Conservation (phyloP, 53 echinoderm and acorn worm genomes). For the Mesocentrotus franciscanus region DNA sequence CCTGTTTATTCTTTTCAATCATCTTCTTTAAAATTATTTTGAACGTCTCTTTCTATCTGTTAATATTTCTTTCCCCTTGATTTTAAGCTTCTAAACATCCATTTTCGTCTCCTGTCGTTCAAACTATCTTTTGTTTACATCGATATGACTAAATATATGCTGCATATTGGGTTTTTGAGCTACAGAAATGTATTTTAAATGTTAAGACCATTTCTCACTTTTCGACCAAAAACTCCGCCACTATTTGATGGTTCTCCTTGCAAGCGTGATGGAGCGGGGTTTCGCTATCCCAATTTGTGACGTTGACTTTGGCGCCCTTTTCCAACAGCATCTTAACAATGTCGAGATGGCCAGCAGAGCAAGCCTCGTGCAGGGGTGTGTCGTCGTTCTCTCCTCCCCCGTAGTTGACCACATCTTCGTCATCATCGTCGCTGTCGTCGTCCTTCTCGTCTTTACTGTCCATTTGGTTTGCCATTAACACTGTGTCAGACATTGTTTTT, state of each 20-base stretch:
- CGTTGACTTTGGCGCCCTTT: constrained; percentile 75
- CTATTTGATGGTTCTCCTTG: constrained; percentile 75
- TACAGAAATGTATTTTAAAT: neutral
- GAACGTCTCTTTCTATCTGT: no score
- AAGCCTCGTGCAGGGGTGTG: constrained; percentile 90
- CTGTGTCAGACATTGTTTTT: neutral
- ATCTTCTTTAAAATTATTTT: no score
- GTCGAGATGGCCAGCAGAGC: constrained; percentile 76
- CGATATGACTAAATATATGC: no score
- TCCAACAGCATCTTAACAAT: constrained; percentile 82
- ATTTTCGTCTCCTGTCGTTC: no score
- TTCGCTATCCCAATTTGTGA: constrained; percentile 73
- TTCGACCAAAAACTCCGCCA: constrained; percentile 81
- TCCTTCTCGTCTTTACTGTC: constrained; percentile 14
- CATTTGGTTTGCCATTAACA: neutral
- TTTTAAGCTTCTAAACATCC: no score
- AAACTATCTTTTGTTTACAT: no score
- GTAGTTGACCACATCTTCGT: constrained; percentile 40
- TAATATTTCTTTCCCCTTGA: no score
- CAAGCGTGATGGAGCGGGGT: constrained; percentile 88
- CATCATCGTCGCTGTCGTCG: constrained; percentile 34
- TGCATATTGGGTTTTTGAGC: no score
- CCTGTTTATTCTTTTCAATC: no score
- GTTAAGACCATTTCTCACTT: constrained; percentile 68
- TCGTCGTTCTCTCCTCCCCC: constrained; percentile 80